phyloP scores from a whole-genome alignment of 1,140 invertebrate genomes.

The Planococcus citri region DNA sequence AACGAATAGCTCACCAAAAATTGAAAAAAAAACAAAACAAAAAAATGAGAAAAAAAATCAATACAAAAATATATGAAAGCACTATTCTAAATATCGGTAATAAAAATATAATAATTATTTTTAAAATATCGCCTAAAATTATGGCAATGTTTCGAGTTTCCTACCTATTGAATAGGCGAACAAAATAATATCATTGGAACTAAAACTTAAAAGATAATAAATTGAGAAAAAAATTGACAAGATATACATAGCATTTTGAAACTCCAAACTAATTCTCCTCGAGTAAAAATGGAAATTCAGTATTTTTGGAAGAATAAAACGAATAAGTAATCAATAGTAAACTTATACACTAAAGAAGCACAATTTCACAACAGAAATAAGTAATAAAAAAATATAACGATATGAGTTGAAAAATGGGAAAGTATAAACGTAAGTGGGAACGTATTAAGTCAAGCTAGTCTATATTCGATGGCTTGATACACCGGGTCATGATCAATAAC shows the following conservation, averaged over 20 bases:
- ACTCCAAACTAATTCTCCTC: neutral
- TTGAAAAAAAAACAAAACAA: too few species aligned
- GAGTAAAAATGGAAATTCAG: neutral
- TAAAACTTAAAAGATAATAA: neutral
- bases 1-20: too few species aligned
- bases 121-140: neutral
- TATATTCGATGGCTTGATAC: neutral
- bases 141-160: neutral
- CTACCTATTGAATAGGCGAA: neutral
- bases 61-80: neutral
- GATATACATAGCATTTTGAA: neutral
- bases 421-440: neutral
- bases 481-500: neutral
- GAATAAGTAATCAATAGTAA: neutral
- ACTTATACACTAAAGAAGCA: neutral
- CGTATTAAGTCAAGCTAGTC: neutral
- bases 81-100: neutral
- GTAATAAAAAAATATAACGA: neutral
- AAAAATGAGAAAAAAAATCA: too few species aligned
- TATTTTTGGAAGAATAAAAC: neutral
- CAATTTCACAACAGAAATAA: neutral
- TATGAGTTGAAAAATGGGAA: neutral
- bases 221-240: neutral
- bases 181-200: neutral
- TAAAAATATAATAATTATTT: neutral